A percentile compares a stretch with the other conserved stretches of the same genome.
Conservation (phyloP, 2,113 vertebrate species). For the Microtus oregoni region DNA sequence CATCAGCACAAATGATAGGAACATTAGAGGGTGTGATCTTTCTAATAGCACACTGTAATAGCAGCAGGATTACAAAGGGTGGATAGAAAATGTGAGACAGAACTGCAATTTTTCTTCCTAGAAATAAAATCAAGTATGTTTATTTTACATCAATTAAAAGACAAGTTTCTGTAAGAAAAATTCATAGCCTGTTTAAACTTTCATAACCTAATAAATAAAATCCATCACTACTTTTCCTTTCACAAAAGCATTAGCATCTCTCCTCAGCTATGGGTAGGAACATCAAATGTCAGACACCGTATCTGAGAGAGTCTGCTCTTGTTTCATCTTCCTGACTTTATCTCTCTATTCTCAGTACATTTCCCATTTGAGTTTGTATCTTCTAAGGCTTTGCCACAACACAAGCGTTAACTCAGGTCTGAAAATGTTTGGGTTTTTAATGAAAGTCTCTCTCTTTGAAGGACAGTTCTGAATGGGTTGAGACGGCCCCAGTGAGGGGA, state of each 20-base stretch:
- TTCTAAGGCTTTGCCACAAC: conserved; percentile 55
- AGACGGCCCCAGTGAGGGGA: conserved; percentile 45
- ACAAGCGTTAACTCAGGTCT: conserved; percentile 64
- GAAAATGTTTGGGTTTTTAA: conserved; percentile 60
- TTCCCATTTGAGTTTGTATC: conserved; percentile 55
- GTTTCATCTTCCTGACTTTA: conserved; percentile 54
- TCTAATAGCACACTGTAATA: not conserved
- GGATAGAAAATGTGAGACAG: not conserved
- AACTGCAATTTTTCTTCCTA: not conserved
- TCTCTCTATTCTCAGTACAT: conserved; percentile 19
- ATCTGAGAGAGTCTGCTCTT: conserved; percentile 26
- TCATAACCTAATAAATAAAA: conserved; percentile 24
- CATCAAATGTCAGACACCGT: not conserved
- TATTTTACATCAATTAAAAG: conserved; percentile 14
- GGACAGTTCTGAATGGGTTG: conserved; percentile 53
- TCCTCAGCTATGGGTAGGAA: not conserved
- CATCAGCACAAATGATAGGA: not conserved
- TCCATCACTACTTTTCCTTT: not conserved
- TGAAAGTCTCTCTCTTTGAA: conserved; percentile 68
- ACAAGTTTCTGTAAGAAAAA: not conserved
- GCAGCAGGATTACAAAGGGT: not conserved
- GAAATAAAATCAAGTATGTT: not conserved
- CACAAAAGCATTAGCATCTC: not conserved
- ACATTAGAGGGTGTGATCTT: not conserved
- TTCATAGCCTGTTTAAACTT: not conserved